phyloP scores from a whole-genome alignment of 2,797 vertebrate genomes.

The Epinephelus awoara region DNA sequence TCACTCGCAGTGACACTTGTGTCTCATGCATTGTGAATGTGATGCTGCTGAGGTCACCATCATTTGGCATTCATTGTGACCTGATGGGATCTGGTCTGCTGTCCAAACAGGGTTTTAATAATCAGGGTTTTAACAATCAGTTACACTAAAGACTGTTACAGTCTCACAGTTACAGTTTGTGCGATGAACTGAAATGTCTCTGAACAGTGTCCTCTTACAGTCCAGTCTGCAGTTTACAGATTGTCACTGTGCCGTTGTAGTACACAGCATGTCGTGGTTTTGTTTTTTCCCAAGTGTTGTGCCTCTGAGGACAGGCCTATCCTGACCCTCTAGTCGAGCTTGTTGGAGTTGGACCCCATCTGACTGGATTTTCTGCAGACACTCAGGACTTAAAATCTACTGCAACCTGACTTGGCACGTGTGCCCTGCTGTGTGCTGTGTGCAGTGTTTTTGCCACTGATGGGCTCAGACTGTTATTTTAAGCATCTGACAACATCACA shows the following conservation, averaged over 20 bases:
- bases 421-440: too few relatives aligned
- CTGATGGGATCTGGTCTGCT: background rate
- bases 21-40: conserved; percentile 15
- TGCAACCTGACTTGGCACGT: too few relatives aligned
- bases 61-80: background rate
- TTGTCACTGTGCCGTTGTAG: too few relatives aligned
- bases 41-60: background rate
- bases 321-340: background rate
- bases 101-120: background rate
- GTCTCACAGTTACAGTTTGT: background rate
- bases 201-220: too few relatives aligned
- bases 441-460: too few relatives aligned
- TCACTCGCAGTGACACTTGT: conserved; percentile 23
- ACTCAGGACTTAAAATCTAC: too few relatives aligned
- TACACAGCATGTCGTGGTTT: too few relatives aligned
- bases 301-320: background rate
- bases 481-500: too few relatives aligned
- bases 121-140: background rate
- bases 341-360: background rate
- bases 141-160: background rate
- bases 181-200: too few relatives aligned
- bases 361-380: background rate
- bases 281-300: background rate
- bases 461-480: too few relatives aligned
- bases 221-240: too few relatives aligned